Conservation (phyloP, 2,888 invertebrate genomes). For the Rhorus exstirpatorius region DNA sequence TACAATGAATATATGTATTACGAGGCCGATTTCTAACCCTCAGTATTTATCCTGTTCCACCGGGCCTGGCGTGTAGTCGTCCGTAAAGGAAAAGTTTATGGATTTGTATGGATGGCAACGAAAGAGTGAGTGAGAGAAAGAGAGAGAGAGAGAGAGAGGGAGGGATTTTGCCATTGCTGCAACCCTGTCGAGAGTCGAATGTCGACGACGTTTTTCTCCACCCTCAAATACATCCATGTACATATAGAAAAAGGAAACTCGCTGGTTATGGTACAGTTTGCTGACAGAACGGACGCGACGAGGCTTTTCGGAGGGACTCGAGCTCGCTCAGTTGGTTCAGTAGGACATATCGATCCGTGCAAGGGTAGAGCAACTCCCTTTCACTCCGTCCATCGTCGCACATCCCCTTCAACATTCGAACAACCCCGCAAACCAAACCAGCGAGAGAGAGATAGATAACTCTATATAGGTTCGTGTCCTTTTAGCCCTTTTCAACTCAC, state of each 20-base stretch:
- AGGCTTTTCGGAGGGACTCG: conserved; percentile 36
- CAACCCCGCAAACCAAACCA: conserved; percentile 20
- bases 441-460: conserved; percentile 18
- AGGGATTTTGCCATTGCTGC: not conserved
- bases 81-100: conserved; percentile 56
- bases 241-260: not conserved
- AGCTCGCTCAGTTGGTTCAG: conserved; percentile 76
- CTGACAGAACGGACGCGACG: conserved; percentile 46
- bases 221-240: conserved; percentile 1
- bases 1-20: not conserved
- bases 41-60: conserved; percentile 20
- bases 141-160: not conserved
- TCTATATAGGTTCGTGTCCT: conserved; percentile 23
- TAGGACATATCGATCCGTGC: conserved; percentile 77
- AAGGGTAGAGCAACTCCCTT: conserved; percentile 35
- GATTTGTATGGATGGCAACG: conserved; percentile 53
- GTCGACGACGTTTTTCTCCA: conserved; percentile 29
- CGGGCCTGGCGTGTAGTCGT: conserved; percentile 30
- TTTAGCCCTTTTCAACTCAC: conserved; percentile 19
- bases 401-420: conserved; percentile 23
- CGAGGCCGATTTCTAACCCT: conserved; percentile 11
- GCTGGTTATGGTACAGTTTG: conserved; percentile 25
- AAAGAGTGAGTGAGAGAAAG: not conserved
- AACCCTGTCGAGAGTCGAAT: conserved; percentile 35
- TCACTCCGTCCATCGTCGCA: not conserved